Evolutionary conservation across 2,888 invertebrate genomes (phyloP).

Genomic region (Spicauda simplicius): DNA sequence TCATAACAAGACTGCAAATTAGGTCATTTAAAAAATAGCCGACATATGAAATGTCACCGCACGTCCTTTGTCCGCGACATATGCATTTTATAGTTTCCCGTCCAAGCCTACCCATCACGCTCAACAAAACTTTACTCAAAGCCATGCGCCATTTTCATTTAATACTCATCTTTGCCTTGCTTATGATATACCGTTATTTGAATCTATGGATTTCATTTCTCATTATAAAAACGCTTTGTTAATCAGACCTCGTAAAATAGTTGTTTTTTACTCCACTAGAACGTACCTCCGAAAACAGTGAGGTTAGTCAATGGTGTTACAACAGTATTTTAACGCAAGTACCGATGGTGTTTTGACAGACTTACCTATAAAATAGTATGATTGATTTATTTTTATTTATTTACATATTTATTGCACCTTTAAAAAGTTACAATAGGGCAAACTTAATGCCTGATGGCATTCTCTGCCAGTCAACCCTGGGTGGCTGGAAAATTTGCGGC

Average conservation of each 20-base stretch:
- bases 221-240: conserved; percentile 28
- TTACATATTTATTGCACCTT: too few species aligned
- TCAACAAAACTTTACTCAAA: conserved; percentile 36
- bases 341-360: not conserved
- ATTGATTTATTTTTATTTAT: too few species aligned
- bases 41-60: not conserved
- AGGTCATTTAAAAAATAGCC: not conserved
- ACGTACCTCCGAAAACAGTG: conserved; percentile 13
- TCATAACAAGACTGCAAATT: not conserved
- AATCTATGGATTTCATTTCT: conserved; percentile 23
- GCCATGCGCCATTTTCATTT: conserved; percentile 34
- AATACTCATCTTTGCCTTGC: conserved; percentile 25
- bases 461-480: too few species aligned
- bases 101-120: conserved; percentile 34
- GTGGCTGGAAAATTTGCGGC: too few species aligned
- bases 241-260: conserved; percentile 21
- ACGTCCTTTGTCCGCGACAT: conserved; percentile 1
- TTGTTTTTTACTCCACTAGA: conserved; percentile 14
- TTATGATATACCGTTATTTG: conserved; percentile 28
- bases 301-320: not conserved
- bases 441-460: too few species aligned
- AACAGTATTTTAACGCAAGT: conserved; percentile 7
- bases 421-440: too few species aligned
- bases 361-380: too few species aligned
- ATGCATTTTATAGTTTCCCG: conserved; percentile 79